A percentile compares a stretch with the other conserved stretches of the same genome.
These are phyloP conservation scores for Diabrotica undecimpunctata DNA, from an alignment of 1,140 invertebrate genomes.

Conservation along the genomic window DNA sequence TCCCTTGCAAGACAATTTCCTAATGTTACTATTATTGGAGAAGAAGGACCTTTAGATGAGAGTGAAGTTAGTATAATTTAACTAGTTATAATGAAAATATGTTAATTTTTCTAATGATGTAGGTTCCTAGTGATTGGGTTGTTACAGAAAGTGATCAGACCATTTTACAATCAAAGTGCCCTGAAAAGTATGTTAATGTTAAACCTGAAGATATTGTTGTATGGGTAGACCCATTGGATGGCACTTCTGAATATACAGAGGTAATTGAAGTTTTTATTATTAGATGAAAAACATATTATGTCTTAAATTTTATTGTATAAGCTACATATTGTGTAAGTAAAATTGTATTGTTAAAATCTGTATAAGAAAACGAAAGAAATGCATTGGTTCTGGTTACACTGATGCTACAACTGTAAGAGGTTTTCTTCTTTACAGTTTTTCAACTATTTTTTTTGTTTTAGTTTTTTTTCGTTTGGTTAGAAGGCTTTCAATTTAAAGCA, in stretches of 20 bases:
- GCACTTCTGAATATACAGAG: constrained; percentile 90
- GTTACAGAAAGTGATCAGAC: constrained; percentile 66
- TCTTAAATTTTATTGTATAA: not conserved
- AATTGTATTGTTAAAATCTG: no score
- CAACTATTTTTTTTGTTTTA: no score
- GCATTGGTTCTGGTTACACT: no score
- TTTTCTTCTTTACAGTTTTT: no score
- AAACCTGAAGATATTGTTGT: constrained; percentile 75
- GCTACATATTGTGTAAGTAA: no score
- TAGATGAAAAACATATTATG: not conserved
- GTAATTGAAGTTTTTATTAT: constrained; percentile 41
- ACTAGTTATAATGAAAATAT: constrained; percentile 3
- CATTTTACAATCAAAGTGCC: constrained; percentile 66
- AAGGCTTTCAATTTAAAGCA: no score
- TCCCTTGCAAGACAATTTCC: constrained; percentile 83
- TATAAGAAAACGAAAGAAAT: no score
- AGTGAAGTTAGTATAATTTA: constrained; percentile 48
- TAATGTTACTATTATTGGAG: constrained; percentile 84
- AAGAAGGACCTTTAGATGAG: constrained; percentile 70
- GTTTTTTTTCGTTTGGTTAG: no score
- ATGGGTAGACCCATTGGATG: constrained; percentile 99
- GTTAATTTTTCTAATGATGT: constrained; percentile 38
- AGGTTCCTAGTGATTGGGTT: constrained; percentile 69
- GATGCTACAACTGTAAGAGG: no score
- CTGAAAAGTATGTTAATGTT: constrained; percentile 62